Percentiles rank a stretch among this genome's conserved stretches.
Evolutionary conservation across 2,797 vertebrate species (phyloP).

Genomic region (Peromyscus melanophrys): DNA sequence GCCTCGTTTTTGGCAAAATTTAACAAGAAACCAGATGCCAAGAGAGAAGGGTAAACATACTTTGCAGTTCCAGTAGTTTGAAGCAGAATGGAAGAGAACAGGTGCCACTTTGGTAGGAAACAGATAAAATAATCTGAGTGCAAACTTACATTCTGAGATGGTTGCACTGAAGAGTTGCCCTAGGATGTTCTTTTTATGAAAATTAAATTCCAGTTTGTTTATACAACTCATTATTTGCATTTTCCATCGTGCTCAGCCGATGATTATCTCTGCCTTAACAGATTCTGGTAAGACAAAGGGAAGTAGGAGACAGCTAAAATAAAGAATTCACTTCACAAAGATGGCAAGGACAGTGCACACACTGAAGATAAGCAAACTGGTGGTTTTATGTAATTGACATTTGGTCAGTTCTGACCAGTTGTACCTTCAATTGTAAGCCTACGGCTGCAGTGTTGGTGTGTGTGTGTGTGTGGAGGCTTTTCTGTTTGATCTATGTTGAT

Average conservation of each 20-base stretch:
- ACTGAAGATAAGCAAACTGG: background rate
- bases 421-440: background rate
- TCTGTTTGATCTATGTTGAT: background rate
- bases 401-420: background rate
- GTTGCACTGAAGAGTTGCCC: background rate
- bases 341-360: background rate
- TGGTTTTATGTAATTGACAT: background rate
- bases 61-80: slow-evolving; percentile 3
- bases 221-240: background rate
- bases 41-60: slow-evolving; percentile 7
- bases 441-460: background rate
- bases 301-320: background rate
- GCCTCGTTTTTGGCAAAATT: slow-evolving; percentile 60
- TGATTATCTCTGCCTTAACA: background rate
- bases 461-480: no score
- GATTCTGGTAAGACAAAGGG: background rate
- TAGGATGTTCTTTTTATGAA: background rate
- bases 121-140: background rate
- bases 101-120: background rate
- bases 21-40: slow-evolving; percentile 48
- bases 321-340: background rate
- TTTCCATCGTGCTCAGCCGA: background rate
- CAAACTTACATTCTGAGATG: slow-evolving; percentile 18
- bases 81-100: background rate
- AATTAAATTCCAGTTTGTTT: slow-evolving; percentile 26